phyloP scores from a whole-genome alignment of 2,797 vertebrate species.

The Scolopax bukidnonensis region DNA sequence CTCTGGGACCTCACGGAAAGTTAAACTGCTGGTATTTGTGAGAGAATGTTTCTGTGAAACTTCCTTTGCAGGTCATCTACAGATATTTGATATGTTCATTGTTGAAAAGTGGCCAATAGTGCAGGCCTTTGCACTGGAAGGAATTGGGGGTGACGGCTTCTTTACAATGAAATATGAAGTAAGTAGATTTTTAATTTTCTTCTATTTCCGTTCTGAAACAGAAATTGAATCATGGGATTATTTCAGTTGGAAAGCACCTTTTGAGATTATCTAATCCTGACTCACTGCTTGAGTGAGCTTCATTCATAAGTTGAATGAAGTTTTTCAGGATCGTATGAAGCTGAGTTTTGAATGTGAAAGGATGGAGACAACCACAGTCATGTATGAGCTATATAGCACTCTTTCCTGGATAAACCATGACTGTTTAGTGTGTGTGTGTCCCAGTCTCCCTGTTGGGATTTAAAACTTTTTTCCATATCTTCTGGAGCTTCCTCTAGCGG shows the following conservation, averaged over 20 bases:
- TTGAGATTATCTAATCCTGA: neutral
- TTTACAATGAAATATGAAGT: constrained; percentile 98
- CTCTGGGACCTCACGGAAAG: neutral
- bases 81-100: constrained; percentile 97
- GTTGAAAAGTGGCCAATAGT: constrained; percentile 98
- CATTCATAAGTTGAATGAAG: neutral
- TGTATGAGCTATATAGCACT: accelerated
- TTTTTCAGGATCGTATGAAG: neutral
- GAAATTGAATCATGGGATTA: accelerated
- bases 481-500: neutral
- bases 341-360: neutral
- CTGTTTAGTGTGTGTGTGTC: neutral
- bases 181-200: neutral
- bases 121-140: constrained; percentile 96
- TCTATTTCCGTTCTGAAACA: neutral
- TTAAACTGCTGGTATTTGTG: neutral
- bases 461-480: neutral
- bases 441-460: neutral
- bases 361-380: accelerated
- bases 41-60: neutral
- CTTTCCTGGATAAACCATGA: neutral
- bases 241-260: neutral
- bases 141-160: constrained; percentile 95
- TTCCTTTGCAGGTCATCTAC: constrained; percentile 86
- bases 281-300: accelerated